A percentile compares a stretch with the other conserved stretches of the same genome.
These are phyloP conservation scores for Scylla paramamosain DNA, from an alignment of 1,140 invertebrate species.

Conservation along the genomic window DNA sequence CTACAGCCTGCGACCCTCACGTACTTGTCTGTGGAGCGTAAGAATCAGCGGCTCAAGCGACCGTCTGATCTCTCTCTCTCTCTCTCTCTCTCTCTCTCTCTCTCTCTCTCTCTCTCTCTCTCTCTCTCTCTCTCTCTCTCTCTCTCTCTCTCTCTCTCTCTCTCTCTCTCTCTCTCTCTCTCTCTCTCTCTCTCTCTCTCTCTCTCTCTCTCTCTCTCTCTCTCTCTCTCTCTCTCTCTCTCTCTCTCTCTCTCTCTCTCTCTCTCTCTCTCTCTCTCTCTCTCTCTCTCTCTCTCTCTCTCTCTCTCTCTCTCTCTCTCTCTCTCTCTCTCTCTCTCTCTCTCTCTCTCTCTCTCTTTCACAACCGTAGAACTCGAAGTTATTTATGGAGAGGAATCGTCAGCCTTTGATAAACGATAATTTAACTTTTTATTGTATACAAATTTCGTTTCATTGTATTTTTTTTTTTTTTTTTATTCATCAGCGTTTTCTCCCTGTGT, in stretches of 20 bases:
- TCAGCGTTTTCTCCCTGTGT: no score
- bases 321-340: slow-evolving; percentile 26
- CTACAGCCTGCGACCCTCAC: no score
- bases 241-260: slow-evolving; percentile 28
- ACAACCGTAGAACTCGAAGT: no score
- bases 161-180: slow-evolving; percentile 28
- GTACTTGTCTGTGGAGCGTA: no score
- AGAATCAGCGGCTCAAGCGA: background rate
- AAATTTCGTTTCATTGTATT: no score
- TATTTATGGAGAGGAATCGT: no score
- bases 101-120: background rate
- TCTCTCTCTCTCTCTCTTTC: background rate
- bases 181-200: slow-evolving; percentile 32
- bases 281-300: background rate
- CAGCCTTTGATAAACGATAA: no score
- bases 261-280: slow-evolving; percentile 34
- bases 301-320: background rate
- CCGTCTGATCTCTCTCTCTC: background rate
- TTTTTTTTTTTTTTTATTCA: no score
- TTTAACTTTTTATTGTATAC: no score
- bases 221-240: no score
- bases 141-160: background rate
- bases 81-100: slow-evolving; percentile 12
- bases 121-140: background rate
- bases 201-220: no score